A percentile compares a stretch with the other conserved stretches of the same genome.
Evolutionary conservation across 2,797 vertebrate genomes (phyloP).

Genomic region (Diceros bicornis): DNA sequence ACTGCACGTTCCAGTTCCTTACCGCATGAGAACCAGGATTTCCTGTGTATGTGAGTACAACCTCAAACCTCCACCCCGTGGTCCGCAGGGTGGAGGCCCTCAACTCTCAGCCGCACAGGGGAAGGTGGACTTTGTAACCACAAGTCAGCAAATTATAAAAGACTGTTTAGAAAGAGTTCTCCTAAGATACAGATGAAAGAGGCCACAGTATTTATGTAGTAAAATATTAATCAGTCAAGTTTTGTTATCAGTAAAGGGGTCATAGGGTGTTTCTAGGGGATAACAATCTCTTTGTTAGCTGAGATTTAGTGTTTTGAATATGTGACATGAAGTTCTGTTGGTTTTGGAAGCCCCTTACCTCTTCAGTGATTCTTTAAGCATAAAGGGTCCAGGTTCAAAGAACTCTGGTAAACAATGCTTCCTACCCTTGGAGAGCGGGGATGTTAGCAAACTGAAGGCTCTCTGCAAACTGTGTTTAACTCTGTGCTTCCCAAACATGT

Average conservation of each 20-base stretch:
- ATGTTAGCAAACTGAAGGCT: neutral
- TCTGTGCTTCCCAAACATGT: neutral
- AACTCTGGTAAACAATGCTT: neutral
- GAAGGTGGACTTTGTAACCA: neutral
- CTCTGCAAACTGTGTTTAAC: neutral
- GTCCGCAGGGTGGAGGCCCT: too few species aligned
- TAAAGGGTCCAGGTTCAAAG: neutral
- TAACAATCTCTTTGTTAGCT: neutral
- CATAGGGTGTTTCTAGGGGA: neutral
- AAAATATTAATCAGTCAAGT: constrained; percentile 15
- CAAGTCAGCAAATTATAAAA: constrained; percentile 28
- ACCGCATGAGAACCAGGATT: neutral
- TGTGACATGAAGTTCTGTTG: neutral
- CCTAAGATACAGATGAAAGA: neutral
- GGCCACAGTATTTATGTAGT: neutral
- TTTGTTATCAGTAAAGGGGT: neutral
- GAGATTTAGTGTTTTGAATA: constrained; percentile 25
- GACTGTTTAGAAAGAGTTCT: neutral
- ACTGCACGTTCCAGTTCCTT: neutral
- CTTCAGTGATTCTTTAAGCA: neutral
- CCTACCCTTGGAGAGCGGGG: neutral
- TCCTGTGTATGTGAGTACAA: neutral
- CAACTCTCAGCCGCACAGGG: neutral
- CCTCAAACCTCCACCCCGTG: neutral
- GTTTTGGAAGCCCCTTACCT: constrained; percentile 32